Conservation (phyloP, 2,888 invertebrate species). For the Mesorhabditis belari region DNA sequence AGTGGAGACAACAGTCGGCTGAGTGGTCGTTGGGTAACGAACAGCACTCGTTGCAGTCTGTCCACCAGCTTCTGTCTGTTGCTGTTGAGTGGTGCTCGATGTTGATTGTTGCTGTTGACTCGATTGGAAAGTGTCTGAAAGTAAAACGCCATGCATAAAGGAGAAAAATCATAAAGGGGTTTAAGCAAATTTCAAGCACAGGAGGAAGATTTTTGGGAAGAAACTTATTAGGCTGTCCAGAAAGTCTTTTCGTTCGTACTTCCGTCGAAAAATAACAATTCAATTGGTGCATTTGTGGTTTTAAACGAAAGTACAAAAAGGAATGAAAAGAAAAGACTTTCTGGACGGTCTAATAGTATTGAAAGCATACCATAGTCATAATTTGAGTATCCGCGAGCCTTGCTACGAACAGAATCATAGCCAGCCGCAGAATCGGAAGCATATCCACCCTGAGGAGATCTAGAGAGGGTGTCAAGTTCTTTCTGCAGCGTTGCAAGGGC, state of each 20-base stretch:
- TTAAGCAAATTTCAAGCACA: neutral
- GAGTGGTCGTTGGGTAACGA: neutral
- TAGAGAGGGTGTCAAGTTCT: conserved; percentile 49
- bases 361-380: conserved; percentile 46
- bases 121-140: conserved; percentile 22
- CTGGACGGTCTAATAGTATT: neutral
- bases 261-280: no score
- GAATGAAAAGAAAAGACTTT: neutral
- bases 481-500: conserved; percentile 51
- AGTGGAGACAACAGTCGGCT: neutral
- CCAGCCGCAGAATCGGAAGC: conserved; percentile 42
- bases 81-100: conserved; percentile 6
- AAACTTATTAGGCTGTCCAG: no score
- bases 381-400: conserved; percentile 41
- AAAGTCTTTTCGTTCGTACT: no score
- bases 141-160: conserved; percentile 1
- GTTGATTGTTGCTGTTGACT: conserved; percentile 8
- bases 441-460: conserved; percentile 38
- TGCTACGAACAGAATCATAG: conserved; percentile 42
- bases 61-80: neutral
- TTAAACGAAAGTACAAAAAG: no score
- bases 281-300: no score
- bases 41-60: neutral
- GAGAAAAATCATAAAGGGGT: no score
- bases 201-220: no score